These are phyloP conservation scores for Drosophila diplacantha DNA, from an alignment of 2,888 invertebrate genomes.

Conservation along the genomic window DNA sequence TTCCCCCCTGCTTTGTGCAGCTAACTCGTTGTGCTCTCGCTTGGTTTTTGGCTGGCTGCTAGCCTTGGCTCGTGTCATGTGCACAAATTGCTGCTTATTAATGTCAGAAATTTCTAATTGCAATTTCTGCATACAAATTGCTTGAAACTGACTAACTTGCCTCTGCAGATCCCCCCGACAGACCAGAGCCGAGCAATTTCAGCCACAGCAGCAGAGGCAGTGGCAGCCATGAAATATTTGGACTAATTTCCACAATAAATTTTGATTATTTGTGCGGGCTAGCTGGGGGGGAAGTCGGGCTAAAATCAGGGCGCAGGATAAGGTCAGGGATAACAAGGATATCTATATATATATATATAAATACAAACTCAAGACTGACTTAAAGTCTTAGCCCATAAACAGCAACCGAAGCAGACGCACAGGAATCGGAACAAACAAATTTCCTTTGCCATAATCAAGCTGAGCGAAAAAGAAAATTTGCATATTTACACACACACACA, in stretches of 20 bases:
- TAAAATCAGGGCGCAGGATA: neutral
- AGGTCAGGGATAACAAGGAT: constrained; percentile 1
- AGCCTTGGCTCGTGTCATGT: constrained; percentile 53
- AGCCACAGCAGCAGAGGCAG: constrained; percentile 9
- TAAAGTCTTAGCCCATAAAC: constrained; percentile 9
- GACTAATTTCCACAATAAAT: constrained; percentile 67
- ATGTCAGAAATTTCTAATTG: constrained; percentile 69
- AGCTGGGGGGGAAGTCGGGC: neutral
- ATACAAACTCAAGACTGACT: constrained; percentile 10
- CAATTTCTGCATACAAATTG: constrained; percentile 65
- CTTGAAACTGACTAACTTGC: constrained; percentile 18
- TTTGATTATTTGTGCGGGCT: constrained; percentile 60
- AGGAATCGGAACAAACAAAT: constrained; percentile 28
- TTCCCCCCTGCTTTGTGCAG: neutral
- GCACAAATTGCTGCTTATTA: constrained; percentile 69
- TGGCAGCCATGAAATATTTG: constrained; percentile 59
- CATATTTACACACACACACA: constrained; percentile 49
- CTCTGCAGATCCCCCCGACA: no score
- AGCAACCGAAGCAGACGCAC: constrained; percentile 15
- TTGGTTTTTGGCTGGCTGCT: constrained; percentile 7
- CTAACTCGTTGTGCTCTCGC: constrained; percentile 1
- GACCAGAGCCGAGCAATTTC: constrained; percentile 21
- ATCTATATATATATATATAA: neutral
- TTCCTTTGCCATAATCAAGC: constrained; percentile 43
- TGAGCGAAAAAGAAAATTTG: constrained; percentile 49